phyloP scores from a whole-genome alignment of 2,888 invertebrate species.

The Drosophila birchii region DNA sequence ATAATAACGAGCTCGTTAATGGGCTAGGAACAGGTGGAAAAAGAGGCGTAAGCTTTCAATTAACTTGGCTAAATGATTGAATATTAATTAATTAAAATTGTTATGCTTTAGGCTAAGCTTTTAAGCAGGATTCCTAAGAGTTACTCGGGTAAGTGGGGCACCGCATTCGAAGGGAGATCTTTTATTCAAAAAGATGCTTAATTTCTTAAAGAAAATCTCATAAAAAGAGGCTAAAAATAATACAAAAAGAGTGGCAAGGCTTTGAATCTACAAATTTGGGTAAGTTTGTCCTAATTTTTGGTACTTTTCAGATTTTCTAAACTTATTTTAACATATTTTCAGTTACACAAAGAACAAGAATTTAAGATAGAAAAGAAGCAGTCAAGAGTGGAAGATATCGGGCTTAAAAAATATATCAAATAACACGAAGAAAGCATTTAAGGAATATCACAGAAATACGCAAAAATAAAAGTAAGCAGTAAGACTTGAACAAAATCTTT shows the following conservation, averaged over 20 bases:
- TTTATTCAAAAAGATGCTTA: neutral
- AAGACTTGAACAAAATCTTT: neutral
- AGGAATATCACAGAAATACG: neutral
- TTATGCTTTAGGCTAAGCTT: neutral
- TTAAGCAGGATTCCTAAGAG: neutral
- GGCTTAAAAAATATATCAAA: neutral
- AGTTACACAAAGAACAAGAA: neutral
- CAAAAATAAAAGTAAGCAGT: neutral
- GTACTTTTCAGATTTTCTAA: neutral
- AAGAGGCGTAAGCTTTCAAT: neutral
- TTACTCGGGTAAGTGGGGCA: neutral
- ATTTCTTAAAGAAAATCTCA: neutral
- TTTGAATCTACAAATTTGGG: neutral
- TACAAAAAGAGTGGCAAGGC: neutral
- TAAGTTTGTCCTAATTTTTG: neutral
- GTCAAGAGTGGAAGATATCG: neutral
- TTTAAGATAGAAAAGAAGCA: neutral
- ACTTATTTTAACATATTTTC: neutral
- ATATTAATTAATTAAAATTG: neutral
- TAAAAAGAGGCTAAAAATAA: conserved; percentile 9
- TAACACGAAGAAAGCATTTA: neutral
- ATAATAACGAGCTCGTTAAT: conserved; percentile 9
- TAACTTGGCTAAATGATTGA: neutral
- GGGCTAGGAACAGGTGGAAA: conserved; percentile 12
- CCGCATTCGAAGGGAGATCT: neutral